Base-by-base conservation (phyloP, 1,140 invertebrate species). In the Venustaconcha ellipsiformis region DNA sequence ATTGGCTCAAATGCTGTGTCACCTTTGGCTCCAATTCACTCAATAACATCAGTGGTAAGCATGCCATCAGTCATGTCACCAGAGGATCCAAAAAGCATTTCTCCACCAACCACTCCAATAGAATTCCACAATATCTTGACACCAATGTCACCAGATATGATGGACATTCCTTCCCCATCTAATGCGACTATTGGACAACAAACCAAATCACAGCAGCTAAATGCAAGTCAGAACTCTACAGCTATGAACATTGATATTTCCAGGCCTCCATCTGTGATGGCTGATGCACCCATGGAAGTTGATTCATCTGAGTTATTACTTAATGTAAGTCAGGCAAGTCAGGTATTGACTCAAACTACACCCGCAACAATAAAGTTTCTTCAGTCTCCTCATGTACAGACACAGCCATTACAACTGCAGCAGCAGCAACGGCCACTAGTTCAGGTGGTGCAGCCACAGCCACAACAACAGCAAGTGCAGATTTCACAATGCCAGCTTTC, bases 261-360 rank as follows among this genome's bases (percentile, higher is more conserved):
- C 13, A 68, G 86, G n/a, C 89, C 90, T 14, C 75, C 89, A 6
- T 90, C 90, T 48, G 87, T 87, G 15, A 82, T 86, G 26, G 80
- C 84, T n/a, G 56, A 74, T 26, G 78, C 68, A 26, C 84, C 87
- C 20, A 88, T 89, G 87, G 90, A 90, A 58, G 78, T 89, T 55
- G 88, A 89, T 65, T 80, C 81, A 20, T 79, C 68, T 37, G 59
- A 74, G 26, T 75, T 71, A 15, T 64, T 64, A 5, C 79, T 82
- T 72, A 78, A 81, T 66, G 74, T 82, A 48, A 78, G 80, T 67
- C 72, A 48, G 37, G 11, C 37, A 48, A 48, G 37, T 48, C 37
- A 48, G 64, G 23, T 30, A 37, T 72, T 18, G 55, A 76, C 56
- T 20, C 70, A 37, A 57, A 79, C 62, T 15, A 74, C 62, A 79